Percentiles rank a stretch among this genome's conserved stretches.
Evolutionary conservation across 64 coral and sea anemone genomes (phyloP).

Genomic region (Anthopleura sola): DNA sequence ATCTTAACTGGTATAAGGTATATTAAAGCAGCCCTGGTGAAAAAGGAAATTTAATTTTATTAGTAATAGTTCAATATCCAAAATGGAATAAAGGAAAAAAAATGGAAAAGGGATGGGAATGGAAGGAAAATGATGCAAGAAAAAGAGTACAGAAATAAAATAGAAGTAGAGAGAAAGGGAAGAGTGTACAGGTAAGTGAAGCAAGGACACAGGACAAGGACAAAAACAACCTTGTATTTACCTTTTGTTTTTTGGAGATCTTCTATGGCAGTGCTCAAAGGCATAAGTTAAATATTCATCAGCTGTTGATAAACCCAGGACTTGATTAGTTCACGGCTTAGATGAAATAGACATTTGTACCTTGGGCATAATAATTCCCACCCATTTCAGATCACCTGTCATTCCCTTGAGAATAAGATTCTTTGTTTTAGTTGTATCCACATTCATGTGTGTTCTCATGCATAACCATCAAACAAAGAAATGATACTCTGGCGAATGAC

Average conservation of each 20-base stretch:
- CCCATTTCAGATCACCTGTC: too few species aligned
- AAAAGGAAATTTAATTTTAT: conserved; percentile 6
- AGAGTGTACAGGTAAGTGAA: background rate
- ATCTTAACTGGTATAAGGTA: conserved; percentile 99
- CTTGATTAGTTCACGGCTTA: background rate
- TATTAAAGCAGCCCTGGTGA: conserved; percentile 80
- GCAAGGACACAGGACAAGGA: background rate
- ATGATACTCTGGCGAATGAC: too few species aligned
- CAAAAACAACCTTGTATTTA: background rate
- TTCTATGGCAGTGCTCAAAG: conserved; percentile 59
- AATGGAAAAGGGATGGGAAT: background rate
- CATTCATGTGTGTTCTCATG: too few species aligned
- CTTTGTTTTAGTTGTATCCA: too few species aligned
- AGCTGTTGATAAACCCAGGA: conserved; percentile 33
- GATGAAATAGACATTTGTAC: too few species aligned
- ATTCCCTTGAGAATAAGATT: too few species aligned
- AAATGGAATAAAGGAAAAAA: background rate
- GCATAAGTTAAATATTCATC: conserved; percentile 71
- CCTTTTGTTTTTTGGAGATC: conserved; percentile 62
- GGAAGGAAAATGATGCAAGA: background rate
- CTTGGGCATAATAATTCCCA: too few species aligned
- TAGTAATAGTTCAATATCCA: background rate
- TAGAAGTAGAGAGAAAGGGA: background rate
- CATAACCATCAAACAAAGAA: too few species aligned
- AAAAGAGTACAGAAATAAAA: background rate